A percentile compares a stretch with the other conserved stretches of the same genome.
These are phyloP conservation scores for Phaenicophaeus curvirostris DNA, from an alignment of 2,797 vertebrate genomes.

Conservation along the genomic window DNA sequence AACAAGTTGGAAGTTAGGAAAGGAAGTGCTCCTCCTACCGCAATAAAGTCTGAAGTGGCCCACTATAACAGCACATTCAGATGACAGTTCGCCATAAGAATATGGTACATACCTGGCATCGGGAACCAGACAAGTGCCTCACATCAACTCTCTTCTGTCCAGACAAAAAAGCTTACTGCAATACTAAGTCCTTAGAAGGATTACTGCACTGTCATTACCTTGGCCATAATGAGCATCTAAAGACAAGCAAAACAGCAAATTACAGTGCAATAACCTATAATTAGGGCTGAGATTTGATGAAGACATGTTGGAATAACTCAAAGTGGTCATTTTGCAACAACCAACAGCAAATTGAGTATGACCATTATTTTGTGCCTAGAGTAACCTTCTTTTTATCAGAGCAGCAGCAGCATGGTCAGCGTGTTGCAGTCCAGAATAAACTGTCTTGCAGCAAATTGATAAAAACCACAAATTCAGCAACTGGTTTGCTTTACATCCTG, in stretches of 20 bases:
- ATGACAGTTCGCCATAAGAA: background rate
- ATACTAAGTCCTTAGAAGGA: background rate
- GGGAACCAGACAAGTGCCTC: background rate
- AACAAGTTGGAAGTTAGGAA: background rate
- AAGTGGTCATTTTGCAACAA: background rate
- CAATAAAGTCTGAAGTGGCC: background rate
- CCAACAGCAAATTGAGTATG: background rate
- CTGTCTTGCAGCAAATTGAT: background rate
- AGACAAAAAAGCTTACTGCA: background rate
- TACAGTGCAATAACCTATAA: slow-evolving; percentile 16
- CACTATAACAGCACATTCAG: background rate
- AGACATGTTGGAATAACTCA: background rate
- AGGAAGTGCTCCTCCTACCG: background rate
- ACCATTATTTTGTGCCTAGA: background rate
- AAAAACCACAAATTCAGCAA: background rate
- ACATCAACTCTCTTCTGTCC: background rate
- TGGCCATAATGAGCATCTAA: background rate
- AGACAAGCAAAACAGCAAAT: background rate
- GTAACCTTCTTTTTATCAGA: background rate
- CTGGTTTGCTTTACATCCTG: background rate
- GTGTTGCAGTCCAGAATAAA: background rate
- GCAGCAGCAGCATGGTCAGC: background rate
- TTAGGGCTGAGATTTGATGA: background rate
- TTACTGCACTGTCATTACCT: slow-evolving; percentile 1
- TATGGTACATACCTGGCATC: fast-evolving